Conservation (phyloP, 1,140 invertebrate species). For the Tetramorium parvispinum region DNA sequence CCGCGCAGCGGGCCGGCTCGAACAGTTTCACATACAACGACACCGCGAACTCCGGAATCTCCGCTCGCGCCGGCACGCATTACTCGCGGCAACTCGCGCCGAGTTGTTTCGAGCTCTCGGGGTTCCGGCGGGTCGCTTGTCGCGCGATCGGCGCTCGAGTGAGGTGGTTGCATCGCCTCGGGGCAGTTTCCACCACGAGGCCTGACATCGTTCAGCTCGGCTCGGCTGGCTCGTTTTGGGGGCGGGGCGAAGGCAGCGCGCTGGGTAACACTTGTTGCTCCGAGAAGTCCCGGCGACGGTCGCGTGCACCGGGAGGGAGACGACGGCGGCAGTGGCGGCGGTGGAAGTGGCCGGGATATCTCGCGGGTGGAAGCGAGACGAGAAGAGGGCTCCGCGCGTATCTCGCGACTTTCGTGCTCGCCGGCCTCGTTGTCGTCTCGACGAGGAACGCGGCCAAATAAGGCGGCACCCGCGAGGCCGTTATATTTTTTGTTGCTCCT, state of each 20-base stretch:
- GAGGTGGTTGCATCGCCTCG: constrained; percentile 84
- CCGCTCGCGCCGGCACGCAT: background rate
- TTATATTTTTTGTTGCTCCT: constrained; percentile 1
- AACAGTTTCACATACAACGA: constrained; percentile 1
- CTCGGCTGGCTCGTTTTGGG: constrained; percentile 62
- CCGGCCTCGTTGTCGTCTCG: background rate
- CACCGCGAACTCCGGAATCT: background rate
- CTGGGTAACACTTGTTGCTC: constrained; percentile 82
- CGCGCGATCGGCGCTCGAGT: constrained; percentile 83
- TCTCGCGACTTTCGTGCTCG: constrained; percentile 17
- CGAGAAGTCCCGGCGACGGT: constrained; percentile 56
- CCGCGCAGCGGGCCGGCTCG: background rate
- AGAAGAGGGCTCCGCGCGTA: constrained; percentile 47
- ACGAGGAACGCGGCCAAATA: constrained; percentile 62
- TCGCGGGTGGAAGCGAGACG: constrained; percentile 51
- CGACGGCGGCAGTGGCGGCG: constrained; percentile 42
- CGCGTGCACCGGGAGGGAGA: constrained; percentile 47
- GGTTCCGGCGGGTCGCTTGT: constrained; percentile 61
- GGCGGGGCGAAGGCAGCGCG: constrained; percentile 79
- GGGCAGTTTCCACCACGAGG: constrained; percentile 81
- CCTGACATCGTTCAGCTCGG: constrained; percentile 45
- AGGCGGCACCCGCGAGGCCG: constrained; percentile 40
- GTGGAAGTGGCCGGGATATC: constrained; percentile 40
- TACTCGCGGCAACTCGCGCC: constrained; percentile 32
- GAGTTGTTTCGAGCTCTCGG: constrained; percentile 1